These are phyloP conservation scores for Hyalella azteca DNA, from an alignment of 2,888 invertebrate species.

Conservation along the genomic window DNA sequence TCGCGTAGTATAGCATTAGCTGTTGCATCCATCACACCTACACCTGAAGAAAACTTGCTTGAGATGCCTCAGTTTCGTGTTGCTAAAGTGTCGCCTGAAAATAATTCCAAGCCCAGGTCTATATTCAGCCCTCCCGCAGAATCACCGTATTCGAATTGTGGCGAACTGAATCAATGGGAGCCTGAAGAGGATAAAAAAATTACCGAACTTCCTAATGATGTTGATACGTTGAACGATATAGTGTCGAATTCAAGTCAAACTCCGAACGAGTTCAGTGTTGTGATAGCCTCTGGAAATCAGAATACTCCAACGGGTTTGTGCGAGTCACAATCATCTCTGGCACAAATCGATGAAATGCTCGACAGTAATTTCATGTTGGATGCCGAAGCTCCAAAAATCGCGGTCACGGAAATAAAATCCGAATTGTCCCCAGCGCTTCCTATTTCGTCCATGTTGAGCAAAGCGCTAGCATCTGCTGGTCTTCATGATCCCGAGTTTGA, in stretches of 20 bases:
- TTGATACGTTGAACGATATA: neutral
- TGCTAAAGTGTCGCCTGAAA: neutral
- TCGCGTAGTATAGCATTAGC: neutral
- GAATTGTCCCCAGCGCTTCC: neutral
- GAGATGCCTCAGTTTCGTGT: slow-evolving; percentile 9
- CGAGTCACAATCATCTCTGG: neutral
- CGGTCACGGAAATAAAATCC: neutral
- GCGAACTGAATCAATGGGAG: slow-evolving; percentile 16
- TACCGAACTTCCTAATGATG: neutral
- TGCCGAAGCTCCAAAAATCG: neutral
- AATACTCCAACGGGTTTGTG: neutral
- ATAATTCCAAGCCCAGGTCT: neutral
- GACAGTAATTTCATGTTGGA: neutral
- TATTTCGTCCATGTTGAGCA: neutral
- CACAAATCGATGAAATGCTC: slow-evolving; percentile 16
- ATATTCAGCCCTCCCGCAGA: slow-evolving; percentile 24
- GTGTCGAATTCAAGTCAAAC: neutral
- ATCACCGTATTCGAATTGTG: slow-evolving; percentile 13
- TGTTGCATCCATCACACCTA: slow-evolving; percentile 4
- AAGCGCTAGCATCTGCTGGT: slow-evolving; percentile 12
- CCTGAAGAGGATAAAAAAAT: neutral
- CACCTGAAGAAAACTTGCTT: neutral
- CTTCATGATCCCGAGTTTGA: slow-evolving; percentile 1
- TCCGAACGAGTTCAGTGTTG: slow-evolving; percentile 29
- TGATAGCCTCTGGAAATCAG: slow-evolving; percentile 27